These are phyloP conservation scores for Patella depressa DNA, from an alignment of 2,888 invertebrate species.

Conservation along the genomic window DNA sequence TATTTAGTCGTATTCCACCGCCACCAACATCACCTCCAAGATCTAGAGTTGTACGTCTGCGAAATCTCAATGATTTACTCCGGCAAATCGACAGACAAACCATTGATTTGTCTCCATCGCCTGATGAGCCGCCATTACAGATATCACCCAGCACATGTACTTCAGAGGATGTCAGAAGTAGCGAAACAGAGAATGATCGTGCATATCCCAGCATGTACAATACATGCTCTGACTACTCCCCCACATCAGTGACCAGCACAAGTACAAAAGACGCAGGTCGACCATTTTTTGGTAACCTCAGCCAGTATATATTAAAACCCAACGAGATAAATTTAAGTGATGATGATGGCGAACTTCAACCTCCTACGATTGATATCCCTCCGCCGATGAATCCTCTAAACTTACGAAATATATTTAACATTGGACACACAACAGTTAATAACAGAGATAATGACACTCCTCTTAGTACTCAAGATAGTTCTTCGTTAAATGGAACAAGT, in stretches of 20 bases:
- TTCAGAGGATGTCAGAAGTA: conserved; percentile 59
- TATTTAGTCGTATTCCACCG: conserved; percentile 55
- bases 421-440: conserved; percentile 41
- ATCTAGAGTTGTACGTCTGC: conserved; percentile 55
- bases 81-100: conserved; percentile 56
- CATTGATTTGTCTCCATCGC: conserved; percentile 63
- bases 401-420: conserved; percentile 55
- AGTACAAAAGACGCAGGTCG: conserved; percentile 51
- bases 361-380: conserved; percentile 55
- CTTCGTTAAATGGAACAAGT: conserved; percentile 56
- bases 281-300: conserved; percentile 57
- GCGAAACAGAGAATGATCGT: conserved; percentile 53
- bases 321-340: conserved; percentile 43
- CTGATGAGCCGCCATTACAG: conserved; percentile 59
- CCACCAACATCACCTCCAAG: conserved; percentile 56
- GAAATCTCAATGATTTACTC: conserved; percentile 57
- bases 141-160: conserved; percentile 58
- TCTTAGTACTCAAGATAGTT: conserved; percentile 51
- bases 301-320: conserved; percentile 55
- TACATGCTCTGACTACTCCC: conserved; percentile 49
- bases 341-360: conserved; percentile 19
- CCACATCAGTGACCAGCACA: conserved; percentile 56
- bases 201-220: conserved; percentile 37
- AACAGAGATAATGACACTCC: conserved; percentile 52
- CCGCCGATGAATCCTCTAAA: conserved; percentile 63